These are phyloP conservation scores for Synaphobranchus kaupii DNA, from an alignment of 2,797 vertebrate genomes.

Conservation along the genomic window DNA sequence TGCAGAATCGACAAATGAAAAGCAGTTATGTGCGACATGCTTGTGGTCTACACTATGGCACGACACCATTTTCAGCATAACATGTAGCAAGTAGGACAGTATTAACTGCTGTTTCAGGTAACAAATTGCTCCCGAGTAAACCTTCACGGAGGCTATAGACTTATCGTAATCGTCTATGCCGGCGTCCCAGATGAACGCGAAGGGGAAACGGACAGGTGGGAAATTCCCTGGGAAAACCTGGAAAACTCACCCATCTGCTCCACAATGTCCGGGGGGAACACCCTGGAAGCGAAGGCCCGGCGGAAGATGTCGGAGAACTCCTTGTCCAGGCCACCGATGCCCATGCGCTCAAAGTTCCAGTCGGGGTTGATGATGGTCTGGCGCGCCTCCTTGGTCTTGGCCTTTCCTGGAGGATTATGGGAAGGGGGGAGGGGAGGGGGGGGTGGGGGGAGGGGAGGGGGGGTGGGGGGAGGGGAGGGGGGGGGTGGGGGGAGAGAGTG, in stretches of 20 bases:
- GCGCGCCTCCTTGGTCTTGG: constrained; percentile 87
- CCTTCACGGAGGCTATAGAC: neutral
- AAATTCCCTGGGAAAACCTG: constrained; percentile 35
- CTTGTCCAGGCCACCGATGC: constrained; percentile 92
- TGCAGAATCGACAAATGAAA: no score
- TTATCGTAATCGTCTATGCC: no score
- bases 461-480: neutral
- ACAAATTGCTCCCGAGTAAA: no score
- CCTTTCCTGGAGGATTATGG: constrained; percentile 75
- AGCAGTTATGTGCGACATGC: no score
- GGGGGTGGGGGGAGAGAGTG: neutral
- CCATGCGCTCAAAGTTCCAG: constrained; percentile 99
- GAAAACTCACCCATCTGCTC: constrained; percentile 93
- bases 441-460: neutral
- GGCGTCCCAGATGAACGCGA: no score
- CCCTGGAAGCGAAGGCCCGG: constrained; percentile 91
- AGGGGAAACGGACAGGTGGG: no score
- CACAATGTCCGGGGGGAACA: constrained; percentile 96
- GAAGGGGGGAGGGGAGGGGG: neutral
- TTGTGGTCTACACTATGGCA: no score
- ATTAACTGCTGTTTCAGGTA: neutral
- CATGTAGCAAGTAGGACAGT: no score
- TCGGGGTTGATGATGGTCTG: constrained; percentile 98
- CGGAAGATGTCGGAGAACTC: constrained; percentile 97
- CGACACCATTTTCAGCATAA: no score